Base-by-base conservation (phyloP, 2,888 invertebrate species). In the Ashinkailepas kermadecensis region DNA sequence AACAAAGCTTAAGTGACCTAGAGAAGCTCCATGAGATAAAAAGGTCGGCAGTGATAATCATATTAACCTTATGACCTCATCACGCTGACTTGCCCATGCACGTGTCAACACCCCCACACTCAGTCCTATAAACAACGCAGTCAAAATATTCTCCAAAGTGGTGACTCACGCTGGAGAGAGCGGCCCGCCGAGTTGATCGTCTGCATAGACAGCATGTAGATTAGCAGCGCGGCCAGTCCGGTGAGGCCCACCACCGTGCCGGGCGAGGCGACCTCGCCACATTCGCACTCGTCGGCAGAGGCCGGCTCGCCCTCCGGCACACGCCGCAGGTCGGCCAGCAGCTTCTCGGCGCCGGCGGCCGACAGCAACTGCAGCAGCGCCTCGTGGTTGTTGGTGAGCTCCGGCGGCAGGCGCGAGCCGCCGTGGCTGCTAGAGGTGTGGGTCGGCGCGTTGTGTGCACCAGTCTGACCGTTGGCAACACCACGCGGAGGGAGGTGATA, bases 211-310 rank as follows among this genome's bases (percentile, higher is more conserved):
- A 78, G 78, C 57, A 58, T 7, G 58, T 78, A 78, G 78, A 78
- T 78, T 23, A 78, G 78, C 57, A 78, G 78, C 12, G 78, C 78
- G 2, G 78, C 78, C n/a, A 78, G 78, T 6, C 78, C 78, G 58
- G 78, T 78, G n/a, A 78, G 78, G 18, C 78, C 78, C 23, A 78
- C 58, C 78, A 78, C 78, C 4, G 78, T 78, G 12, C 78, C 78
- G 23, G 78, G 54, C 1, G 78, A 58, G 23, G 78, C 78, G 58
- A 58, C 57, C n/a, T 57, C 78, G 10, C 78, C 78, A 25, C 78
- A 78, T 1, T 78, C 57, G 23, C 78, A 78, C 18, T 59, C 15
- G 59, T 57, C 23, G 1, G 2, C 13, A 10, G n/a, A 3, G 21
- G 15, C 65, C 65, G 11, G 12, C 58, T n/a, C 58, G 57, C 10